These are phyloP conservation scores for Orientallactaga sibirica DNA, from an alignment of 2,797 vertebrate genomes.

Conservation along the genomic window DNA sequence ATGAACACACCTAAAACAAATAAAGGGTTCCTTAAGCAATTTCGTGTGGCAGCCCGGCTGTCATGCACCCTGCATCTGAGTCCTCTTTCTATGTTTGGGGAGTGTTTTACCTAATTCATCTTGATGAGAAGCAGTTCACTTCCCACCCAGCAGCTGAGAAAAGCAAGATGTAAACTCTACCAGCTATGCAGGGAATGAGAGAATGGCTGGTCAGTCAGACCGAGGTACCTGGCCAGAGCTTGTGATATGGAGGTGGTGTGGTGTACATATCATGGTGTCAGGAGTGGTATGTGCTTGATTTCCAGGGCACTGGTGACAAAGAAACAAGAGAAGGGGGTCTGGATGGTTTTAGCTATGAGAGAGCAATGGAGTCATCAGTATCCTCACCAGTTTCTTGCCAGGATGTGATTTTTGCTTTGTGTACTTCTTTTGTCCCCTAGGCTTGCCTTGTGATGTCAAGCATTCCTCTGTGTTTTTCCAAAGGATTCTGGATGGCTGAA, in stretches of 20 bases:
- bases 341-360: neutral
- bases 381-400: neutral
- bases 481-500: neutral
- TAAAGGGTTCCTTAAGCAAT: neutral
- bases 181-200: neutral
- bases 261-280: too few species aligned
- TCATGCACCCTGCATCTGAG: neutral
- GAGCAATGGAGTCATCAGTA: neutral
- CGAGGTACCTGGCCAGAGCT: neutral
- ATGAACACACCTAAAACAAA: slow-evolving; percentile 33
- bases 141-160: neutral
- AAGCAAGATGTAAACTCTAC: neutral
- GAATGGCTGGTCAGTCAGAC: neutral
- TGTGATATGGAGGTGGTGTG: neutral
- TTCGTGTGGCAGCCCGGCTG: neutral
- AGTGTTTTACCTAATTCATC: neutral
- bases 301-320: neutral
- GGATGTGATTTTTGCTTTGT: neutral
- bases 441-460: neutral
- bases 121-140: neutral
- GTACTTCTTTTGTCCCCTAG: neutral
- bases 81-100: neutral
- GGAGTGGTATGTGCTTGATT: neutral
- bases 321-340: neutral
- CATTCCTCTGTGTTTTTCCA: neutral